phyloP scores from a whole-genome alignment of 2,113 vertebrate genomes.

The Heterotilapia buettikoferi region DNA sequence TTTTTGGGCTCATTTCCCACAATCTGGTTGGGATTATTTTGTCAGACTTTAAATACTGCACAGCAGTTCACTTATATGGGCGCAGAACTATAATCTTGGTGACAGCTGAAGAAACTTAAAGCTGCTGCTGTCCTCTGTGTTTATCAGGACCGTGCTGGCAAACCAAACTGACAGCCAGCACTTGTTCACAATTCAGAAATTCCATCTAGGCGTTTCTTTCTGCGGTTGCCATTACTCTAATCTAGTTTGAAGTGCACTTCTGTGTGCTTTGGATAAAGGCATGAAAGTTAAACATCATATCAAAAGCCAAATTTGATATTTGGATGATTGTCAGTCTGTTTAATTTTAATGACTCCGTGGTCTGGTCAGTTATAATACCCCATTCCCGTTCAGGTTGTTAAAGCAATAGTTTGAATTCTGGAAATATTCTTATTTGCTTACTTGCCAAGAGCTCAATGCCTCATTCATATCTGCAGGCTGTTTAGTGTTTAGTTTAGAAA shows the following conservation, averaged over 20 bases:
- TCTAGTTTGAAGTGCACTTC: not conserved
- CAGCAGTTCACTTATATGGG: not conserved
- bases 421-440: not conserved
- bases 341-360: not conserved
- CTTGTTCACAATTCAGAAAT: not conserved
- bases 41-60: not conserved
- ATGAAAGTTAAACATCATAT: not conserved
- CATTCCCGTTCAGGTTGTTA: not conserved
- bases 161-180: not conserved
- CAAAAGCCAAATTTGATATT: not conserved
- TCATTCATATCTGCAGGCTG: not conserved
- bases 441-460: not conserved
- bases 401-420: not conserved
- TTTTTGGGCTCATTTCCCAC: not conserved
- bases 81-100: not conserved
- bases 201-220: not conserved
- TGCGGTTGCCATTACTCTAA: not conserved
- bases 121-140: not conserved
- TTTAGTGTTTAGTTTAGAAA: not conserved
- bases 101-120: not conserved
- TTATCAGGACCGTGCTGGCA: not conserved
- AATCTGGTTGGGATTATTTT: not conserved
- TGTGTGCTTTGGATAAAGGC: not conserved
- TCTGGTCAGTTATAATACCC: not conserved
- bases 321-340: not conserved